Conservation (phyloP, 2,888 invertebrate species). For the Copidosoma aretas region DNA sequence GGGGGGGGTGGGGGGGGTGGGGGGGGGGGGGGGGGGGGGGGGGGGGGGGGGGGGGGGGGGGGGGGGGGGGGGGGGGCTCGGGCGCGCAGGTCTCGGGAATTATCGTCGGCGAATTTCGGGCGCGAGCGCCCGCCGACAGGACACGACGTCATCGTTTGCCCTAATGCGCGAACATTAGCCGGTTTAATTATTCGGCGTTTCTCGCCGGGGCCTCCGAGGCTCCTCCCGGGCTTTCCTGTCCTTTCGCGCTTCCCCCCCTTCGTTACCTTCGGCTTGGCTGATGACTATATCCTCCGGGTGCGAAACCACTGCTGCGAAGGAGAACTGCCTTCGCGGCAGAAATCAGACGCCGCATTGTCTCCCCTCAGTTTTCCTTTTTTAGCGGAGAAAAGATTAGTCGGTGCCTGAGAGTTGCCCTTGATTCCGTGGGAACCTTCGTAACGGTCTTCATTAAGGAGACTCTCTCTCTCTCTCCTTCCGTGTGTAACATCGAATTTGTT, state of each 20-base stretch:
- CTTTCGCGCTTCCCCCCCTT: background rate
- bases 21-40: no score
- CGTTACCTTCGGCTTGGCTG: background rate
- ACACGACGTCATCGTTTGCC: background rate
- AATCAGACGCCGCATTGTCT: background rate
- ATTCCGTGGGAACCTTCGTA: background rate
- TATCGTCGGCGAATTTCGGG: background rate
- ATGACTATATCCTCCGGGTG: no score
- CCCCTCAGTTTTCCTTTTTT: background rate
- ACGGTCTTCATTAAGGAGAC: background rate
- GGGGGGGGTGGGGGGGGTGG: no score
- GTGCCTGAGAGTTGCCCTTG: background rate
- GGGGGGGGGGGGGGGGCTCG: background rate
- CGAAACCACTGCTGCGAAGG: background rate
- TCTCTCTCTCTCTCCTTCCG: no score
- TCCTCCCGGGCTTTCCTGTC: background rate
- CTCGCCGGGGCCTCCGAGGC: background rate
- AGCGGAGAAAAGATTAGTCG: background rate
- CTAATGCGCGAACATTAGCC: slow-evolving; percentile 1
- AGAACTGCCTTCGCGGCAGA: background rate
- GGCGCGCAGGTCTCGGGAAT: background rate
- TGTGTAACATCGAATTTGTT: no score
- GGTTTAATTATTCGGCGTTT: slow-evolving; percentile 1
- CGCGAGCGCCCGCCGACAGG: background rate
- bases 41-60: background rate